These are phyloP conservation scores for Calephelis virginiensis DNA, from an alignment of 1,140 invertebrate genomes.

Conservation along the genomic window DNA sequence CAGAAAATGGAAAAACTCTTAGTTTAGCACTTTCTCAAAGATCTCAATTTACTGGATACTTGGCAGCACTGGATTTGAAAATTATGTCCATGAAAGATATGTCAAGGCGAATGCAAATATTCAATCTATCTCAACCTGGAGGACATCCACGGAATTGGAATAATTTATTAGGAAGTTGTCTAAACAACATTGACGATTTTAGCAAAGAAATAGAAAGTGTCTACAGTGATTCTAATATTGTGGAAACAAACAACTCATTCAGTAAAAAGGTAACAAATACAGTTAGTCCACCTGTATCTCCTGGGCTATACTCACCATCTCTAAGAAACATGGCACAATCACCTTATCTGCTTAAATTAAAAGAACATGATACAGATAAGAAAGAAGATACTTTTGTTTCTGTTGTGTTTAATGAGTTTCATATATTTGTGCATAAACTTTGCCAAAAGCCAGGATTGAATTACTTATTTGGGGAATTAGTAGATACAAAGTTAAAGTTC, in stretches of 20 bases:
- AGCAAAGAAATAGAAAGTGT: slow-evolving; percentile 80
- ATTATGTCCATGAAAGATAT: slow-evolving; percentile 80
- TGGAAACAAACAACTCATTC: slow-evolving; percentile 42
- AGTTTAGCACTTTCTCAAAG: slow-evolving; percentile 80
- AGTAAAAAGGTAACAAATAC: slow-evolving; percentile 35
- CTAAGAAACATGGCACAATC: slow-evolving; percentile 72
- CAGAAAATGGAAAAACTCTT: slow-evolving; percentile 55
- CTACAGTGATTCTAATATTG: slow-evolving; percentile 62
- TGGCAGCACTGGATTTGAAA: slow-evolving; percentile 84
- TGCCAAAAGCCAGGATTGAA: slow-evolving; percentile 81
- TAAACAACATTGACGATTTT: slow-evolving; percentile 81
- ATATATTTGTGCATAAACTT: slow-evolving; percentile 56
- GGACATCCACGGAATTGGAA: slow-evolving; percentile 91
- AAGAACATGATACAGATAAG: slow-evolving; percentile 52
- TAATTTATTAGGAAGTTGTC: slow-evolving; percentile 80
- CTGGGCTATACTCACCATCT: slow-evolving; percentile 51
- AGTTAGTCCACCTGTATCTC: slow-evolving; percentile 40
- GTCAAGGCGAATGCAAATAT: slow-evolving; percentile 80
- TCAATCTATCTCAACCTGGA: slow-evolving; percentile 86
- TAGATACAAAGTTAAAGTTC: slow-evolving; percentile 82
- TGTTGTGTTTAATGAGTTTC: slow-evolving; percentile 53
- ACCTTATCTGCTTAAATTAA: slow-evolving; percentile 47
- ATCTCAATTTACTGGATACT: slow-evolving; percentile 83
- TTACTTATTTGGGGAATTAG: slow-evolving; percentile 85
- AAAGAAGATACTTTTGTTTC: slow-evolving; percentile 62